Evolutionary conservation across 2,888 invertebrate genomes (phyloP).

Genomic region (Formica aserva): DNA sequence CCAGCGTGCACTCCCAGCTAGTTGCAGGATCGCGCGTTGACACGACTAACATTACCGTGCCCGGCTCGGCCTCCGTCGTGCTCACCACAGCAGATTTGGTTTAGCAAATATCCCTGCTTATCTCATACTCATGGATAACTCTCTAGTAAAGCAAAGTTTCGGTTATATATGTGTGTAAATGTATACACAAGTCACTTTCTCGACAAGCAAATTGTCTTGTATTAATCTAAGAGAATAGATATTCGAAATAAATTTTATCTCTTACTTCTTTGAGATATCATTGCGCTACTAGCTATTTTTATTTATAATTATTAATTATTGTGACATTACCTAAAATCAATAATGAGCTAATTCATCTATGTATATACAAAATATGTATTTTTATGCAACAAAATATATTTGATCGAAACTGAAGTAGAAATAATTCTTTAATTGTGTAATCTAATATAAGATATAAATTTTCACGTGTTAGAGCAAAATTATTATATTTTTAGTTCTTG

Average conservation of each 20-base stretch:
- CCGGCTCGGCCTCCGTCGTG: constrained; percentile 76
- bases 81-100: not conserved
- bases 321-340: not conserved
- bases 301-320: not conserved
- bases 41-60: constrained; percentile 65
- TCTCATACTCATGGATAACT: not conserved
- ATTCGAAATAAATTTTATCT: not conserved
- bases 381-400: constrained; percentile 1
- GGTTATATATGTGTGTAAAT: not conserved
- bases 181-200: not conserved
- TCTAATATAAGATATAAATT: not conserved
- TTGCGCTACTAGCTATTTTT: not conserved
- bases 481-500: not conserved
- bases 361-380: not conserved
- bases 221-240: not conserved
- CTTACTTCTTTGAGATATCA: not conserved
- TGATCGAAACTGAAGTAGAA: not conserved
- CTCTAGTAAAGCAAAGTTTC: not conserved
- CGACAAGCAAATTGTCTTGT: not conserved
- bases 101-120: constrained; percentile 27
- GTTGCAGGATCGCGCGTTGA: constrained; percentile 45
- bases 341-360: not conserved
- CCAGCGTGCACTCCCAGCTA: constrained; percentile 73
- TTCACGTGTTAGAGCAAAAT: not conserved
- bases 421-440: not conserved